Percentiles rank a stretch among this genome's conserved stretches.
Evolutionary conservation across 2,113 vertebrate genomes (phyloP).

Genomic region (Capreolus pygargus): DNA sequence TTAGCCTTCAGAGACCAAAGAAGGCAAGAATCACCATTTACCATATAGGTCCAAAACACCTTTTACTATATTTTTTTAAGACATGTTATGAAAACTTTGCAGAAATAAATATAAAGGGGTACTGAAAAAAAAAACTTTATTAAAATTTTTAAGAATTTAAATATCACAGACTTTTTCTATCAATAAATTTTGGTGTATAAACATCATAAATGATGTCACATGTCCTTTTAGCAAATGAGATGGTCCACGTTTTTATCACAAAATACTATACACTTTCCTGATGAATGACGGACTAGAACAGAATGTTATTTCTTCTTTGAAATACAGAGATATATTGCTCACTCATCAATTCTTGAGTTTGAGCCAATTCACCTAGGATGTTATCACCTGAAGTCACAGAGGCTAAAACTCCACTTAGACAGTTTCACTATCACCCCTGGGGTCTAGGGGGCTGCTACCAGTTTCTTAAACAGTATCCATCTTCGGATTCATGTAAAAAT

Average conservation of each 20-base stretch:
- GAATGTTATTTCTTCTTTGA: not conserved
- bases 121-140: not conserved
- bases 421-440: not conserved
- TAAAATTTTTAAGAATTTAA: conserved; percentile 15
- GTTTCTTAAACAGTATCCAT: not conserved
- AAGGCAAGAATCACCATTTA: not conserved
- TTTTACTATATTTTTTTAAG: not conserved
- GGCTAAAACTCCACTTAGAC: not conserved
- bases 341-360: not conserved
- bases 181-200: not conserved
- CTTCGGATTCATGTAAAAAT: not conserved
- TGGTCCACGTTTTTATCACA: not conserved
- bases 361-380: not conserved
- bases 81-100: not conserved
- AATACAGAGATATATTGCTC: not conserved
- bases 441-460: not conserved
- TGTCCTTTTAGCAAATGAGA: not conserved
- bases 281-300: not conserved
- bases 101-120: not conserved
- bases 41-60: not conserved
- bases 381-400: not conserved
- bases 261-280: not conserved
- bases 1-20: not conserved
- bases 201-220: conserved; percentile 23
- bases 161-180: not conserved